Evolutionary conservation across 1,140 invertebrate species (phyloP).

Genomic region (Macrocentrus cingulum): DNA sequence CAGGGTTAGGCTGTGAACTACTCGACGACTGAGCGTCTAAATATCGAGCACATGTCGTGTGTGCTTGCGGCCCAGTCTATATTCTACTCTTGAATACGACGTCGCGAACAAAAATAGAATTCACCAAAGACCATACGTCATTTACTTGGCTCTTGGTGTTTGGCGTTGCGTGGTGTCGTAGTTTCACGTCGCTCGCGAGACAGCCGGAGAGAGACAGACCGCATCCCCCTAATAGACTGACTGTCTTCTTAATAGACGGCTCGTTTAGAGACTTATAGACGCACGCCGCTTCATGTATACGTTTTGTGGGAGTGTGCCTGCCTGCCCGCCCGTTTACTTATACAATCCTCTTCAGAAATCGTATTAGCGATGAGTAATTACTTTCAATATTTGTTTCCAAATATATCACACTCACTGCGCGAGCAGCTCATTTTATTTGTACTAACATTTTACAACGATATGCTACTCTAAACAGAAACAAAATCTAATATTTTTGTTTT

Average conservation of each 20-base stretch:
- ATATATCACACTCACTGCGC: too few species aligned
- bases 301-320: slow-evolving; percentile 3
- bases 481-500: too few species aligned
- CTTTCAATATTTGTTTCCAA: not conserved
- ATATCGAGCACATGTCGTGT: slow-evolving; percentile 34
- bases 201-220: slow-evolving; percentile 34
- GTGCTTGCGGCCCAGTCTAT: not conserved
- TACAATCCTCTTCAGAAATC: too few species aligned
- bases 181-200: slow-evolving; percentile 30
- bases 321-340: too few species aligned
- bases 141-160: slow-evolving; percentile 32
- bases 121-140: slow-evolving; percentile 29
- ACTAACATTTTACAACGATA: too few species aligned
- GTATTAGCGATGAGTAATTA: slow-evolving; percentile 4
- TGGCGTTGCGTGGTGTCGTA: slow-evolving; percentile 36
- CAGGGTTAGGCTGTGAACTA: slow-evolving; percentile 17
- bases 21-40: slow-evolving; percentile 20
- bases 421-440: too few species aligned
- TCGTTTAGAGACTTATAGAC: slow-evolving; percentile 29
- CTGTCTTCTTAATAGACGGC: slow-evolving; percentile 47
- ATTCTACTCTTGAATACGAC: slow-evolving; percentile 16
- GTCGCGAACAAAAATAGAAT: slow-evolving; percentile 29
- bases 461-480: too few species aligned
- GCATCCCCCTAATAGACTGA: slow-evolving; percentile 41
- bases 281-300: too few species aligned